Conservation (phyloP, 2,113 vertebrate genomes). For the Embiotoca jacksoni region DNA sequence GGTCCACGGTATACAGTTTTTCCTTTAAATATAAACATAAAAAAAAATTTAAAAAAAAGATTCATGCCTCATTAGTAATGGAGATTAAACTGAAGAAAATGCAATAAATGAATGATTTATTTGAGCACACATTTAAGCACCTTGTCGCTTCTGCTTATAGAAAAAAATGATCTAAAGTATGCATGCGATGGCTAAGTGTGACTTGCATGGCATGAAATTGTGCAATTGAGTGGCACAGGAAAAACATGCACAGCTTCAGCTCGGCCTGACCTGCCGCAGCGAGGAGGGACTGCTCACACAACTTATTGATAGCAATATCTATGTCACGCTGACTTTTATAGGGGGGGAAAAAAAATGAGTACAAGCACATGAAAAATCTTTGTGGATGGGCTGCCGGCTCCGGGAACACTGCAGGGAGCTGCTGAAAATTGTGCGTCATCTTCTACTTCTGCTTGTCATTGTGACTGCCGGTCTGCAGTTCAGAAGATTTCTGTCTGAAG, state of each 20-base stretch:
- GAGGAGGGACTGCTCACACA: not conserved
- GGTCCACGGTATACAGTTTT: not conserved
- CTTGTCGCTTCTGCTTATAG: not conserved
- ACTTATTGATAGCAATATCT: conserved; percentile 10
- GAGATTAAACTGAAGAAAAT: not conserved
- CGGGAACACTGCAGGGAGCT: conserved; percentile 18
- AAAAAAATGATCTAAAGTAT: not conserved
- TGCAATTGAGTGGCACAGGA: not conserved
- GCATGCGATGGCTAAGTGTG: not conserved
- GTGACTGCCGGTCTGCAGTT: conserved; percentile 1
- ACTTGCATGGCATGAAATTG: not conserved
- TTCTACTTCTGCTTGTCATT: not conserved
- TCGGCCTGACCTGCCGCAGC: not conserved
- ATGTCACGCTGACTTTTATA: conserved; percentile 15
- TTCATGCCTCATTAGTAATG: not conserved
- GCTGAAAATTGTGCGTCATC: conserved; percentile 4
- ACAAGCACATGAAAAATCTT: conserved; percentile 9
- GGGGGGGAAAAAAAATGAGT: conserved; percentile 7
- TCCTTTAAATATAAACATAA: conserved; percentile 13
- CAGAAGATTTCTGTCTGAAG: not conserved
- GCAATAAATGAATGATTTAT: no score
- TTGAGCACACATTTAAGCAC: no score
- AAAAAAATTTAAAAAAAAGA: conserved; percentile 21
- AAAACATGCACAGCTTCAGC: not conserved
- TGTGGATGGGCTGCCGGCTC: not conserved